Evolutionary conservation across 2,888 invertebrate species (phyloP).

Genomic region (Ferrisia virgata): DNA sequence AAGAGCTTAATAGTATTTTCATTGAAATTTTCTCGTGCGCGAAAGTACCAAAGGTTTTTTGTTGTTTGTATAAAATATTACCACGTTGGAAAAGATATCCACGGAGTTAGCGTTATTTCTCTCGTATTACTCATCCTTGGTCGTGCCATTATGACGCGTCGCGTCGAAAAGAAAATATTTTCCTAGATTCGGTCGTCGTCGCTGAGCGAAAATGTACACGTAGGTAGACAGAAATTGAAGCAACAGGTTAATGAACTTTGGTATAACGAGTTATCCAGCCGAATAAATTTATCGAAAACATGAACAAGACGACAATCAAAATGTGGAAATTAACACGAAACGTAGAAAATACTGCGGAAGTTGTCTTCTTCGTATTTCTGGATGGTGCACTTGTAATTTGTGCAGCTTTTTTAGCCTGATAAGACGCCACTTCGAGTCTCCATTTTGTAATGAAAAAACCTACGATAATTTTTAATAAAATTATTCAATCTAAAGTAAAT

Average conservation of each 20-base stretch:
- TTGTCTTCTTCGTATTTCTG: no score
- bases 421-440: no score
- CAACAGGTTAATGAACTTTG: neutral
- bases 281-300: neutral
- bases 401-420: no score
- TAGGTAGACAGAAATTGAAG: neutral
- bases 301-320: no score
- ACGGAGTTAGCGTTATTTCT: neutral
- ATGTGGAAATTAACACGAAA: no score
- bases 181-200: neutral
- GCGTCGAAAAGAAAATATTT: neutral
- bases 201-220: neutral
- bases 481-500: no score
- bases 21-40: neutral
- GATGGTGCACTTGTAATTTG: no score
- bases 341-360: no score
- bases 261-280: neutral
- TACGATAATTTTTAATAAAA: no score
- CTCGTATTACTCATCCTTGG: neutral
- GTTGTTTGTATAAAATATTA: neutral
- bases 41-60: neutral
- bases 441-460: no score
- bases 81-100: neutral
- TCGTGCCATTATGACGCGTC: neutral
- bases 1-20: neutral